Evolutionary conservation across 2,113 vertebrate species (phyloP).

Genomic region (Sphyrna mokarran): DNA sequence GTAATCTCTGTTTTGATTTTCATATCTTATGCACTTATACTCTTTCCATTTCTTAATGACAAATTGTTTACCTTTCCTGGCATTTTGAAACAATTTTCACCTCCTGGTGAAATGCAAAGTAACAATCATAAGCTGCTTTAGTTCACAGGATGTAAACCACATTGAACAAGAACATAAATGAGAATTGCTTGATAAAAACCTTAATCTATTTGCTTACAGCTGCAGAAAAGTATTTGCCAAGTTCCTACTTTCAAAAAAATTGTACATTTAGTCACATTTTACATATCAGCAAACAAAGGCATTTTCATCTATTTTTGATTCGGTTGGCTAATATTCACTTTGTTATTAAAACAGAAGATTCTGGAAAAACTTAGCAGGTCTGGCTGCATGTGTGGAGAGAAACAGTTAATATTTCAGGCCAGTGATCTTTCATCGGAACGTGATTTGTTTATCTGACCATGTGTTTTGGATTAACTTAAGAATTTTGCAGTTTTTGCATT

Average conservation of each 20-base stretch:
- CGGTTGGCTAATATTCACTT: background rate
- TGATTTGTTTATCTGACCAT: background rate
- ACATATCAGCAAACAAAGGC: background rate
- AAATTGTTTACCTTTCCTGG: background rate
- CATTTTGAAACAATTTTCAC: too few species aligned
- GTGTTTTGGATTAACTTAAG: background rate
- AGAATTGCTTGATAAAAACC: background rate
- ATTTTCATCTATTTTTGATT: background rate
- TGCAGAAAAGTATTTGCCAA: background rate
- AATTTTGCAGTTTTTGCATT: background rate
- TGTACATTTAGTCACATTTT: background rate
- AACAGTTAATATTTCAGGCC: too few species aligned
- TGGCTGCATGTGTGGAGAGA: background rate
- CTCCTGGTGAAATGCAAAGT: too few species aligned
- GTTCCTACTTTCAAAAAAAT: background rate
- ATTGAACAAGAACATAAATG: background rate
- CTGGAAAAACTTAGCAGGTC: background rate
- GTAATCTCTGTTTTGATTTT: background rate
- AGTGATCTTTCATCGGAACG: background rate
- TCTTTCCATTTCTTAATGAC: background rate
- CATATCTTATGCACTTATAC: background rate
- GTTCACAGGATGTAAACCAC: background rate
- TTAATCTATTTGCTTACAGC: background rate
- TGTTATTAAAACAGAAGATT: background rate
- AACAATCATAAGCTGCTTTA: background rate